Conservation (phyloP, 2,888 invertebrate genomes). For the Biston stratarius region DNA sequence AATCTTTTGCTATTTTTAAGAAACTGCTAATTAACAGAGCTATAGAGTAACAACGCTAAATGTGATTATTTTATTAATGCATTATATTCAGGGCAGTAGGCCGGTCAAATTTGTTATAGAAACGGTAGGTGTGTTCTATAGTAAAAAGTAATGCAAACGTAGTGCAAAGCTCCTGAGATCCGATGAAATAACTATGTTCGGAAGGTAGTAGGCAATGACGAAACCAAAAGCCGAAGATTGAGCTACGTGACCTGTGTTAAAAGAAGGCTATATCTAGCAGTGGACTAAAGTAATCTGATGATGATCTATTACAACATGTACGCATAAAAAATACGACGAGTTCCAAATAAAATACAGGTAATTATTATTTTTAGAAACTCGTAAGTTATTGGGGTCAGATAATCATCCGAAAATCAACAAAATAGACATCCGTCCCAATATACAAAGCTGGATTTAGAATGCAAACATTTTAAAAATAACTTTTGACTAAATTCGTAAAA, state of each 20-base stretch:
- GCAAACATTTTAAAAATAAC: constrained; percentile 2
- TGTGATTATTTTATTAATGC: no score
- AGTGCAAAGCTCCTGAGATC: no score
- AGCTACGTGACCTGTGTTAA: no score
- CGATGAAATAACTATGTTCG: no score
- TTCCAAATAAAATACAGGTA: background rate
- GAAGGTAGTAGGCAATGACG: background rate
- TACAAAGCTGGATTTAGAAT: constrained; percentile 2
- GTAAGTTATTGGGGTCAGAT: background rate
- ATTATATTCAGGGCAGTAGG: no score
- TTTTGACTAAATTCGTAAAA: background rate
- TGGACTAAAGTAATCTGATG: no score
- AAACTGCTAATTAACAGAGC: background rate
- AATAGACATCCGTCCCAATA: background rate
- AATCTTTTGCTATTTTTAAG: constrained; percentile 15
- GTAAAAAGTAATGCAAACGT: no score
- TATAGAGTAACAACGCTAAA: background rate
- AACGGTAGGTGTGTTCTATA: no score
- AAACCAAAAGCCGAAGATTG: no score
- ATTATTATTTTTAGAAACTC: background rate
- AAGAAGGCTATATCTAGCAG: no score
- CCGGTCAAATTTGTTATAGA: no score
- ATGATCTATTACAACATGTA: no score
- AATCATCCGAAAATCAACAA: background rate
- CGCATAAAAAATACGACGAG: background rate